These are phyloP conservation scores for Apteryx owenii DNA, from an alignment of 2,113 vertebrate genomes.

Conservation along the genomic window DNA sequence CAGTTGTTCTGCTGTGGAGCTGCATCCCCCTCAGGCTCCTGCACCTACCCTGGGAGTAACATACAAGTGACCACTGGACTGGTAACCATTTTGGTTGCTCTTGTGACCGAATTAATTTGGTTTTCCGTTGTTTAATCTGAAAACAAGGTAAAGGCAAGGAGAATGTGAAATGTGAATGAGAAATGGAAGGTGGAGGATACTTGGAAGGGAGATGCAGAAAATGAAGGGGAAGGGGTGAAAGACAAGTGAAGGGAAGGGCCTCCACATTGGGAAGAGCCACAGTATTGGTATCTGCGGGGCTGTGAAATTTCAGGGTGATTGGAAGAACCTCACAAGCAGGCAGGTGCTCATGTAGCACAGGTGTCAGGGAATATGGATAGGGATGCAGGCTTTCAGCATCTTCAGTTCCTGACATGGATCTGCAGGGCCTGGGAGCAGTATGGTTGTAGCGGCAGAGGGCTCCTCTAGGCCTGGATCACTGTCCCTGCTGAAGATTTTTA, in stretches of 20 bases:
- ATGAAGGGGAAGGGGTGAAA: not conserved
- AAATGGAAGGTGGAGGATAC: not conserved
- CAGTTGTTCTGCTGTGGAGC: not conserved
- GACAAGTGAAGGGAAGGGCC: not conserved
- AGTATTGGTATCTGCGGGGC: fast-evolving
- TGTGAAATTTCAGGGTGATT: not conserved
- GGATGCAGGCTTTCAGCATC: not conserved
- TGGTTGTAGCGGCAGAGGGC: not conserved
- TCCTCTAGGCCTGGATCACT: too few relatives aligned
- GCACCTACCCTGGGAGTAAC: not conserved
- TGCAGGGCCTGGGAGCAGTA: not conserved
- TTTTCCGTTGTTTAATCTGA: not conserved
- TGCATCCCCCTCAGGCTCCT: not conserved
- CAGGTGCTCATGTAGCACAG: not conserved
- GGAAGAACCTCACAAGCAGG: not conserved
- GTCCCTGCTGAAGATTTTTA: not conserved
- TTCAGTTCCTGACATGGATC: fast-evolving
- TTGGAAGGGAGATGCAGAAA: not conserved
- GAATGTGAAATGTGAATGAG: not conserved
- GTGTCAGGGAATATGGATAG: not conserved
- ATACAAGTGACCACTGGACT: not conserved
- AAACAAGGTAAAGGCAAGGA: not conserved
- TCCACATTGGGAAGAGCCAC: not conserved
- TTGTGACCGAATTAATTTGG: not conserved
- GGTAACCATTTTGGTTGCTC: not conserved